Base-by-base conservation (phyloP, 2,888 invertebrate genomes). In the Liodrosophila aerea region DNA sequence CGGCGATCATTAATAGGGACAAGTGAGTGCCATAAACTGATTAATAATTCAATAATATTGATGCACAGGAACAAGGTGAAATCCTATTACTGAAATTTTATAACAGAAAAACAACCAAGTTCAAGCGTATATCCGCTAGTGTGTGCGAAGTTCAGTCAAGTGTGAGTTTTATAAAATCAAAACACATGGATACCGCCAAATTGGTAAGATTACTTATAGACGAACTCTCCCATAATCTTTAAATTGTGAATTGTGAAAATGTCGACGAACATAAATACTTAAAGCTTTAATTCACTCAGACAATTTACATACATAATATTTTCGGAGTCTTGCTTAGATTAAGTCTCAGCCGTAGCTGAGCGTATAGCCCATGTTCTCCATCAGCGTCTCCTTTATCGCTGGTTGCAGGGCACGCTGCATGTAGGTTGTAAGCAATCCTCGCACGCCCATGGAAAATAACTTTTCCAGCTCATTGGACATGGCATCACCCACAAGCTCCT, bases 281-380 rank as follows among this genome's bases (percentile, higher is more conserved):
- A 68, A 68, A 68, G 61, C 65, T 52, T 68, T 54, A 56, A 52
- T 64, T 52, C 15, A 64, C 44, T 69, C 50, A 58, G 57, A 67
- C 50, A 46, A 43, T 47, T 57, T 39, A 49, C 36, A 57, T 15
- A 44, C 5, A 31, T 31, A 44, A 22, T 54, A 46, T 52, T 27
- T 50, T 27, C 22, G 22, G 62, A 60, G 33, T 30, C 40, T 27
- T 36, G 39, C 22, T 15, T 7, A 39, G 13, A 16, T n/a, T 4
- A 13, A 7, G 22, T 16, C 8, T 64, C 91, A 94, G 62, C 96
- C 96, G 87, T 96, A 96, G 54, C 96, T 96, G 80, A 96, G 92
- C 36, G 95, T 95, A 88, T 96, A 96, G 4, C 96, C 96, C 94
- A 96, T 94, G 87, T 95, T 95, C 66, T 94, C 92, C 96, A 96